phyloP scores from a whole-genome alignment of 53 echinoderm and acorn worm genomes.

The Echinometra lucunter region DNA sequence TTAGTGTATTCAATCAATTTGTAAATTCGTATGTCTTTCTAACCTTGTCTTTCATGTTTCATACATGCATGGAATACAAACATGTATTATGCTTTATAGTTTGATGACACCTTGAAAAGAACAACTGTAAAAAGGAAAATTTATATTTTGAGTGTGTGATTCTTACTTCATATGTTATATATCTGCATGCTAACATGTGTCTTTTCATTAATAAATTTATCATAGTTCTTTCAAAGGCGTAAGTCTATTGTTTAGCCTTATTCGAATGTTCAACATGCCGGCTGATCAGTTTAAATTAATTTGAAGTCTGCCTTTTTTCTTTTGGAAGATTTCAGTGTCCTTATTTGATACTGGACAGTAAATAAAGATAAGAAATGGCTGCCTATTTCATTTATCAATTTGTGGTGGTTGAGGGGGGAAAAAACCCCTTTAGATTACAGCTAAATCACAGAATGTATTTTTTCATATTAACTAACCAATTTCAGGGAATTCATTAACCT shows the following conservation, averaged over 20 bases:
- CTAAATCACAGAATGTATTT: no score
- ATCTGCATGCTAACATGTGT: neutral
- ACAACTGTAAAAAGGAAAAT: slow-evolving; percentile 2
- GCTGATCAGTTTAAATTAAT: neutral
- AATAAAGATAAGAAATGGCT: no score
- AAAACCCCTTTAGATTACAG: no score
- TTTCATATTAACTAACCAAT: no score
- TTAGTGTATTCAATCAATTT: neutral
- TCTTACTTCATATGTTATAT: neutral
- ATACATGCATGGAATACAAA: neutral
- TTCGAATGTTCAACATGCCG: neutral
- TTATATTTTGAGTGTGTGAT: slow-evolving; percentile 36
- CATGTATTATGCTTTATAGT: neutral
- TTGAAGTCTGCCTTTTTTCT: no score
- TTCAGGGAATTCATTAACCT: no score
- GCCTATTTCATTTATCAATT: no score
- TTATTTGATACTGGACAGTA: no score
- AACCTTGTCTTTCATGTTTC: slow-evolving; percentile 14
- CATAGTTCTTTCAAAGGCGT: neutral
- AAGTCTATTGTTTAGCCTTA: neutral
- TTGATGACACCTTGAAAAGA: neutral
- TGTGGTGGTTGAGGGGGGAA: no score
- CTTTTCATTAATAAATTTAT: slow-evolving; percentile 28
- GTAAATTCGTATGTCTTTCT: neutral
- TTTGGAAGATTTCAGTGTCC: no score